phyloP scores from a whole-genome alignment of 2,113 vertebrate species.

The Deroptyus accipitrinus region DNA sequence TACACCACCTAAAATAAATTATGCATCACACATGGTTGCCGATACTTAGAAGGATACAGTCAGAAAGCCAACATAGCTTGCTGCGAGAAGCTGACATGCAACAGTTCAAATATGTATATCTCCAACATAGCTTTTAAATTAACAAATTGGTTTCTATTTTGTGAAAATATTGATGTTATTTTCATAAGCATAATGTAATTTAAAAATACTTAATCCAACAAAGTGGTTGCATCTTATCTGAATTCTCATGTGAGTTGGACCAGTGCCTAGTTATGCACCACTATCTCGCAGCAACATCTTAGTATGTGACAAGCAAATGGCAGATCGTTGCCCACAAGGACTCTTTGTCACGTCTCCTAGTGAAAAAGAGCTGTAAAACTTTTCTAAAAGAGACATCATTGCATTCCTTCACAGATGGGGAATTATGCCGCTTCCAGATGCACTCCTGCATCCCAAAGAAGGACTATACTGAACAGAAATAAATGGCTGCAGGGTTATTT shows the following conservation, averaged over 20 bases:
- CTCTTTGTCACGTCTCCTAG: not conserved
- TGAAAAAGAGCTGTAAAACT: not conserved
- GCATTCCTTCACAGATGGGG: not conserved
- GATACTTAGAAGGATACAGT: not conserved
- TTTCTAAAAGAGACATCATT: not conserved
- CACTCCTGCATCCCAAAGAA: not conserved
- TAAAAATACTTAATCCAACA: not conserved
- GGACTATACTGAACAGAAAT: not conserved
- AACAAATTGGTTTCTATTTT: not conserved
- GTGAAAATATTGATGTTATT: not conserved
- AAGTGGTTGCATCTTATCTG: not conserved
- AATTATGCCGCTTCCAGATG: not conserved
- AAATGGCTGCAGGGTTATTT: conserved; percentile 17
- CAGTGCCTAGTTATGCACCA: accelerated
- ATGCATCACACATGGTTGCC: accelerated
- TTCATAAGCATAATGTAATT: not conserved
- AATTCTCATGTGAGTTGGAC: not conserved
- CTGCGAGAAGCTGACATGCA: not conserved
- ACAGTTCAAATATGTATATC: accelerated
- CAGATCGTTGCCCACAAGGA: not conserved
- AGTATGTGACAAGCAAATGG: not conserved
- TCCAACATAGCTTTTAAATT: not conserved
- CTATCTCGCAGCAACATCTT: accelerated
- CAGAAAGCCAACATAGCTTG: not conserved
- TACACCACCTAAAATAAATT: not conserved